Base-by-base conservation (phyloP, 2,113 vertebrate species). In the Alaudala cheleensis region DNA sequence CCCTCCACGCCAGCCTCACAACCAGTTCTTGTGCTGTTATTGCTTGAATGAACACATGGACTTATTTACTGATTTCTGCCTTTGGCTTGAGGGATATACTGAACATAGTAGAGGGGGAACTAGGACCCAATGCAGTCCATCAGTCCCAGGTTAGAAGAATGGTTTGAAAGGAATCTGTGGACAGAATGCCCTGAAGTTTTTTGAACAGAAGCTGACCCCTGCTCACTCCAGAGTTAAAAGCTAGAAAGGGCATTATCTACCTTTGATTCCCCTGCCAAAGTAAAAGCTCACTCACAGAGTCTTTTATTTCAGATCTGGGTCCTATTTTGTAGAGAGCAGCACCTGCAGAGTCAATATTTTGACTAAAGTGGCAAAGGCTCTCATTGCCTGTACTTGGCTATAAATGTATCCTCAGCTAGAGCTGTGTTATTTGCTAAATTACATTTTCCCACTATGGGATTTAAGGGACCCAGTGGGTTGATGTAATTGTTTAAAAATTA, bases 271-370 rank as follows among this genome's bases (percentile, higher is more conserved):
- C 14, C 7, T 69, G 50, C 45, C 54, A 37, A 79, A 92, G 62
- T 37, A 45, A 76, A 88, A 90, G 86, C 76, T 86, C 62, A 18
- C 37, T 45, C 22, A 65, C 62, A 92, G 61, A 67, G 71, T 21
- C 50, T 92, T 86, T 92, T 61, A 80, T 90, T 86, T 88, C 71
- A 83, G 71, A 93, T 88, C 20, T 54, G 65, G 79, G 72, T 86
- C 40, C 62, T 83, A 51, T 80, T 88, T 88, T 70, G 54, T 69
- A 31, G 45, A 78, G 64, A 61, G 58, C 9, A 69, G 50, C 51
- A 94, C 73, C 53, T 92, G 79, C 74, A 49, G 82, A 76, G 58
- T 64, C 71, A 86, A 51, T 60, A 76, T 50, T 76, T 83, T 44
- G n/a, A 71, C 79, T 64, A 69, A 90, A 93, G 76, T 72, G 79